Conservation (phyloP, 1,140 invertebrate species). For the Drosophila murphyi region DNA sequence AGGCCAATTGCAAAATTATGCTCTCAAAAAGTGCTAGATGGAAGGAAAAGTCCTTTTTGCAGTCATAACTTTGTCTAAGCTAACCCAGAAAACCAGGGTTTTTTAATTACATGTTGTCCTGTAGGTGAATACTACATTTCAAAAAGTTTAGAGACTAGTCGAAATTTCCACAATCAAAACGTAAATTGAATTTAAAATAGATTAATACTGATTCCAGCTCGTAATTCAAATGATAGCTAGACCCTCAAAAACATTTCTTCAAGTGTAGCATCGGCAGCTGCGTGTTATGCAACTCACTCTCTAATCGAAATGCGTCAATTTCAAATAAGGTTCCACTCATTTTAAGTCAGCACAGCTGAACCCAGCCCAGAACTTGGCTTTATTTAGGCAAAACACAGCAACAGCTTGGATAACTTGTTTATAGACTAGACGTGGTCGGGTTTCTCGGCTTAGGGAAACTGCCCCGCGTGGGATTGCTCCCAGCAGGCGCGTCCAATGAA, state of each 20-base stretch:
- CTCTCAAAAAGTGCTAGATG: too few relatives aligned
- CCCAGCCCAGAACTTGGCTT: slow-evolving; percentile 59
- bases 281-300: slow-evolving; percentile 69
- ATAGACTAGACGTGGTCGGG: slow-evolving; percentile 1
- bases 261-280: slow-evolving; percentile 6
- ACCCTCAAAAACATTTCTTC: too few relatives aligned
- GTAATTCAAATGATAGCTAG: too few relatives aligned
- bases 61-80: too few relatives aligned
- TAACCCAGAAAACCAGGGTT: too few relatives aligned
- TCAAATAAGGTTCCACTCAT: slow-evolving; percentile 54
- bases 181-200: too few relatives aligned
- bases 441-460: not conserved
- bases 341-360: slow-evolving; percentile 3
- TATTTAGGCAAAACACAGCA: slow-evolving; percentile 36
- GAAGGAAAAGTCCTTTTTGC: not conserved
- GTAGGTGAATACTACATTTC: too few relatives aligned
- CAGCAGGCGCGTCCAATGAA: slow-evolving; percentile 30
- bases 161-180: too few relatives aligned
- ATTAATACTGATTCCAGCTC: too few relatives aligned
- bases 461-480: slow-evolving; percentile 19
- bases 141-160: too few relatives aligned
- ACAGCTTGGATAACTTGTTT: slow-evolving; percentile 20
- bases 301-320: slow-evolving; percentile 67
- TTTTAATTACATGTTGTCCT: too few relatives aligned
- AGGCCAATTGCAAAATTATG: too few relatives aligned